Evolutionary conservation across 2,113 vertebrate genomes (phyloP).

Genomic region (Circaetus cinerascens): DNA sequence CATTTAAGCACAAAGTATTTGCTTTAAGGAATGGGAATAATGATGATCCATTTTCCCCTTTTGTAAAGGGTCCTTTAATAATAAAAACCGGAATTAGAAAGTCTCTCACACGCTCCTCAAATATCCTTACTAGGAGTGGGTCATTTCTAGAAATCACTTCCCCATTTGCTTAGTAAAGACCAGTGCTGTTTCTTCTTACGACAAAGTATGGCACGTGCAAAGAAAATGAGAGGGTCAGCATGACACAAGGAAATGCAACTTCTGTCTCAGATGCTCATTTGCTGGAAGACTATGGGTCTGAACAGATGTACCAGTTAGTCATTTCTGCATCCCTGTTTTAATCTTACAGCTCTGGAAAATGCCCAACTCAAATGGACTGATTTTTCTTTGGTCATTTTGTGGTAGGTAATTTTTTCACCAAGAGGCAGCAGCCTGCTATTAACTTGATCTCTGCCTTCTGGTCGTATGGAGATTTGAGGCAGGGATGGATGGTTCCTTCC

Average conservation of each 20-base stretch:
- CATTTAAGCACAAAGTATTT: background rate
- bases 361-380: background rate
- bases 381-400: background rate
- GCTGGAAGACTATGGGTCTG: background rate
- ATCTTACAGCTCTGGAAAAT: background rate
- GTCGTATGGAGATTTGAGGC: background rate
- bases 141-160: background rate
- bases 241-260: background rate
- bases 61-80: background rate
- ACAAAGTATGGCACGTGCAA: fast-evolving
- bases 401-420: background rate
- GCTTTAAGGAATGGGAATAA: background rate
- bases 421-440: background rate
- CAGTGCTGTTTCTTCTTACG: background rate
- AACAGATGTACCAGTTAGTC: background rate
- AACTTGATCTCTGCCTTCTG: background rate
- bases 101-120: background rate
- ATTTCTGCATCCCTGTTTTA: background rate
- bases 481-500: background rate
- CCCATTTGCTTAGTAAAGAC: background rate
- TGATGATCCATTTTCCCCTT: background rate
- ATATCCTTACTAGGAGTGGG: background rate
- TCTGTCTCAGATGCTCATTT: background rate
- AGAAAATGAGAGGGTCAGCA: background rate
- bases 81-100: background rate